A percentile compares a stretch with the other conserved stretches of the same genome.
These are phyloP conservation scores for Picus viridis DNA, from an alignment of 2,797 vertebrate genomes.

Conservation along the genomic window DNA sequence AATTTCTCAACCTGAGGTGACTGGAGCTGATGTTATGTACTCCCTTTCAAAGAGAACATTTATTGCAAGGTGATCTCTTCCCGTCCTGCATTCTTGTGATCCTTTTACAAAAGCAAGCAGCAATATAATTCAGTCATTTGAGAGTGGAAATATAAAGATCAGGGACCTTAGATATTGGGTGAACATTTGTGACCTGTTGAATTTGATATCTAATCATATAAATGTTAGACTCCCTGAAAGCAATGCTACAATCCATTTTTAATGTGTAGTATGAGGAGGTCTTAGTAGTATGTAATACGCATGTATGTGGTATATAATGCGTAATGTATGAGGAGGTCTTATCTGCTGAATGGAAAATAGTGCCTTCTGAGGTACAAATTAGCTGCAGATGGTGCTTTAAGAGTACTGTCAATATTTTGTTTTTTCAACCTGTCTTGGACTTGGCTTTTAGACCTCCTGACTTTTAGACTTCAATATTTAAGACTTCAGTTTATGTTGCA, in stretches of 20 bases:
- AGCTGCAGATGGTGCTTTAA: not conserved
- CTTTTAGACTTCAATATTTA: not conserved
- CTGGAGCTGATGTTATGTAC: not conserved
- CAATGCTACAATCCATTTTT: not conserved
- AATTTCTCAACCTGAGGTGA: not conserved
- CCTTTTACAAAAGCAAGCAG: not conserved
- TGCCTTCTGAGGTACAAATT: not conserved
- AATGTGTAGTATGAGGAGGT: not conserved
- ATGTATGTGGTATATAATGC: too few species aligned
- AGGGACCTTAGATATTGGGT: not conserved
- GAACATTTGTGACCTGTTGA: not conserved
- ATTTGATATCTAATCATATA: not conserved
- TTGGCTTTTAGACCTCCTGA: not conserved
- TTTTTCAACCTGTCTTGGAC: not conserved
- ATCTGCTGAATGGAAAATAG: not conserved
- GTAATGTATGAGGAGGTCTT: not conserved
- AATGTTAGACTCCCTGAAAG: not conserved
- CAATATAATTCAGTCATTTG: not conserved
- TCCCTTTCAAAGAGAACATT: not conserved
- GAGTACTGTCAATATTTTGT: not conserved
- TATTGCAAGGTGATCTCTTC: not conserved
- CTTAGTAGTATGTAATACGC: not conserved
- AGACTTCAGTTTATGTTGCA: not conserved
- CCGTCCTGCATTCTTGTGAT: not conserved
- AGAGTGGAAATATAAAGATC: not conserved